These are phyloP conservation scores for human DNA, from an alignment of 2,113 vertebrate species.

Conservation along the genomic window GRCh38 chr13:73113001-73113500, in stretches of 20 bases:
- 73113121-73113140: background rate
- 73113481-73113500: background rate
- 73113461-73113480: background rate
- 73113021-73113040: background rate
- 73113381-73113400: background rate
- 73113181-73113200: background rate
- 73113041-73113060: background rate
- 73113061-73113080: background rate
- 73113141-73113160: background rate
- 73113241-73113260: background rate
- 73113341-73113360: background rate
- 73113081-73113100: background rate
- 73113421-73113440: background rate
- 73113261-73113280: background rate
- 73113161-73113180: background rate
- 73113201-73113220: background rate
- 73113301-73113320: background rate
- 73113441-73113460: background rate
- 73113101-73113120: background rate
- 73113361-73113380: background rate
- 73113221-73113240: background rate
- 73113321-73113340: background rate
- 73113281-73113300: background rate
- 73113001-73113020: background rate
- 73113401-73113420: background rate